Base-by-base conservation (phyloP, 2,888 invertebrate genomes). In the Drosophila siamana region DNA sequence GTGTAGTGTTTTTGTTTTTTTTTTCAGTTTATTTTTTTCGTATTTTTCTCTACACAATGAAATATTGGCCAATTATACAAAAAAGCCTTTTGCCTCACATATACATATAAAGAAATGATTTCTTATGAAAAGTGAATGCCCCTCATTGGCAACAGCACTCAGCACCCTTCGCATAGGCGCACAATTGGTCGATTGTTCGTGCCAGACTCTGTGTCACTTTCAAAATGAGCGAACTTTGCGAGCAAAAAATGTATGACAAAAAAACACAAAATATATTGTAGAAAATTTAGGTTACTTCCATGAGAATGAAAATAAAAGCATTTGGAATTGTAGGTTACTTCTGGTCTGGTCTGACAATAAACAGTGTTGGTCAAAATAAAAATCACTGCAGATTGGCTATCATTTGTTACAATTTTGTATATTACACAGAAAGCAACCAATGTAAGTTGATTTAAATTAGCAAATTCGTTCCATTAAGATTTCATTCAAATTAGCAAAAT, bases 91-190 rank as follows among this genome's bases (percentile, higher is more conserved):
- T 63, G 66, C 74, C 33, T 43, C 60, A 65, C 65, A 74, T 62
- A 66, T 72, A 65, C 65, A 74, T 62, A 66, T 72, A 66, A 64
- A 69, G 71, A 74, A 68, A 74, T 63, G 55, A 69, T 55, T 80
- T 72, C 67, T 65, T 64, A 66, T 64, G 62, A 74, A 80, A 83
- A 77, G 81, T 83, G 84, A 81, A 82, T 83, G 79, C 80, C 70
- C 80, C 70, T 62, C 65, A 54, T 26, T 61, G 46, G 30, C 30
- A 56, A 48, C 15, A 38, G 22, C 19, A 24, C 11, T 67, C 48
- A 52, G 38, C 44, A 54, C 57, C 54, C 41, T 65, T 59, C 65
- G 52, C 52, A 68, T 47, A 33, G 41, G 24, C 36, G 15, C 48
- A 70, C 52, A 59, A 71, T 68, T 43, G 44, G 28, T 9, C 24